Conservation (phyloP, 2,888 invertebrate species). For the Hemithea aestivaria region DNA sequence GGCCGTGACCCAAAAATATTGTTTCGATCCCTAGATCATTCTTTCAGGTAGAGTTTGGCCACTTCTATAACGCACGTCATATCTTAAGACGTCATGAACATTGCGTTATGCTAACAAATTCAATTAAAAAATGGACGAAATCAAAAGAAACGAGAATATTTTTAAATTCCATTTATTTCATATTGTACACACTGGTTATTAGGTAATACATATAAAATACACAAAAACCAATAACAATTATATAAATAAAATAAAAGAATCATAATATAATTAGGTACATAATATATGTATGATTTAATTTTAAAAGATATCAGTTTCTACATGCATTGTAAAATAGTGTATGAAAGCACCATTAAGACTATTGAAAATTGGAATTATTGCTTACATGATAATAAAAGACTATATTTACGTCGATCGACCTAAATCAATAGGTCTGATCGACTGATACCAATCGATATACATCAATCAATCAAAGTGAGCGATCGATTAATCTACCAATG, state of each 20-base stretch:
- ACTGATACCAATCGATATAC: too few species aligned
- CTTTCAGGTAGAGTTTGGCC: too few species aligned
- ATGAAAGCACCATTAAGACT: conserved; percentile 10
- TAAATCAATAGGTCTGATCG: too few species aligned
- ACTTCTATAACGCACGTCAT: too few species aligned
- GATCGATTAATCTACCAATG: too few species aligned
- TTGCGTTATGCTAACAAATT: conserved; percentile 29
- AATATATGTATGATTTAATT: too few species aligned
- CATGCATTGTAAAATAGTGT: conserved; percentile 1
- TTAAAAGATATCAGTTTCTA: conserved; percentile 2
- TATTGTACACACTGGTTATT: conserved; percentile 26
- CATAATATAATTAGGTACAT: too few species aligned
- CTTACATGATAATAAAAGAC: too few species aligned
- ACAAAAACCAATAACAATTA: conserved; percentile 27
- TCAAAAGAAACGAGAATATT: conserved; percentile 7
- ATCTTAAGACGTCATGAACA: too few species aligned
- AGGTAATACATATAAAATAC: conserved; percentile 26
- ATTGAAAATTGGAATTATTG: background rate
- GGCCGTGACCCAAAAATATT: conserved; percentile 40
- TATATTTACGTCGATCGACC: too few species aligned
- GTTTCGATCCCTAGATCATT: conserved; percentile 21
- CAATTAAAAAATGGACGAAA: conserved; percentile 21
- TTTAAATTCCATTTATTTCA: conserved; percentile 26
- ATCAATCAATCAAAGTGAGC: too few species aligned
- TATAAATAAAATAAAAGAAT: conserved; percentile 19